phyloP scores from a whole-genome alignment of 2,888 invertebrate species.

The Pandemis cinnamomeana region DNA sequence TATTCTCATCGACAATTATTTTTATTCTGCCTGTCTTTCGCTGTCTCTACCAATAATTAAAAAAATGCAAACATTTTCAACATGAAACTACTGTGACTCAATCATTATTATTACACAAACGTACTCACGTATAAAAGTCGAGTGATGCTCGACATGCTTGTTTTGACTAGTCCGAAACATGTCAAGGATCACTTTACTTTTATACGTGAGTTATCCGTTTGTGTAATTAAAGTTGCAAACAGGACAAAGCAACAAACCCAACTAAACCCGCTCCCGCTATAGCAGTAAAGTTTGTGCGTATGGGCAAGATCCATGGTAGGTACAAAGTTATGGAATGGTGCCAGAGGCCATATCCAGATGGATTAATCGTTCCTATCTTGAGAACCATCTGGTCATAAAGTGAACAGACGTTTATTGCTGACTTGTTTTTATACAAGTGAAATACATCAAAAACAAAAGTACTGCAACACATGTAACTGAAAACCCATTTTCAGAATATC shows the following conservation, averaged over 20 bases:
- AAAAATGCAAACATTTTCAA: background rate
- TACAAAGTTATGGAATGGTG: conserved; percentile 1
- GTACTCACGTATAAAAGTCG: no score
- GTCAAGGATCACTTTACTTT: no score
- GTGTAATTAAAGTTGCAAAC: background rate
- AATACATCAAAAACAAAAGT: no score
- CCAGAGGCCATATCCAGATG: conserved; percentile 9
- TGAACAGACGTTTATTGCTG: background rate
- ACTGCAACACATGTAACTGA: no score
- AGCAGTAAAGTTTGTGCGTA: background rate
- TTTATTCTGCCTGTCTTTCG: background rate
- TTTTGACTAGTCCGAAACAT: no score
- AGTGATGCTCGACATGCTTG: no score
- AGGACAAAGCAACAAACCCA: background rate
- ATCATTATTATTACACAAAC: no score
- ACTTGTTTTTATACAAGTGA: background rate
- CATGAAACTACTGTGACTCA: no score
- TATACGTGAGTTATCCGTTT: no score
- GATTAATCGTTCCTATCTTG: conserved; percentile 8
- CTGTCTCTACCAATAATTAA: background rate
- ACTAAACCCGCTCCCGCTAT: no score
- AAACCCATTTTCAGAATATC: no score
- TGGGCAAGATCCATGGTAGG: background rate
- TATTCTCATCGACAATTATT: no score
- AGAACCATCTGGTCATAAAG: background rate